Evolutionary conservation across 2,113 vertebrate genomes (phyloP), one percentile per base, ranked within the genome.

Genomic region (Sisor rabdophorus): DNA sequence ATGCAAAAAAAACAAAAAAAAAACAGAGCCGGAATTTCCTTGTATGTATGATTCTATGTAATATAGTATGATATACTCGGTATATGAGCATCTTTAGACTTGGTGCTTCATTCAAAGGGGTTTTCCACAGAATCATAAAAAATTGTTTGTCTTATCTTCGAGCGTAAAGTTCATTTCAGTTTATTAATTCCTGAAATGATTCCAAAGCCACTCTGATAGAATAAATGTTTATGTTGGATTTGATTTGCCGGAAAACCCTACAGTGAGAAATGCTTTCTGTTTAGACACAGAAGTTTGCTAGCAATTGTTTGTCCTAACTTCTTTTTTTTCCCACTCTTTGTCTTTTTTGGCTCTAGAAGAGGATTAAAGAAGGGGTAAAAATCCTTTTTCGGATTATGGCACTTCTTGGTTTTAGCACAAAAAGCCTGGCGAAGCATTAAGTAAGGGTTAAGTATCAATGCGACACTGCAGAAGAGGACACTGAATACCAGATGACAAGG

Each of bases 371-470:
- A 88, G 89, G 86, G 69, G 11, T 24, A 81, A 86, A 67, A 80
- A 76, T 82, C 78, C 77, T 82, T 50, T 79, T 80, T 83, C 68
- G 78, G 85, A 86, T 85, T 90, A 89, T 87, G 91, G 89, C 89
- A 88, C 83, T 85, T 84, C 75, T 82, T 84, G 84, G 91, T 30
- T 63, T 26, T 10, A 6, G 17, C 1, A 59, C 89, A 91, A 93
- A 90, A 91, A 89, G 90, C 91, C 89, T 90, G 87, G 87, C 91
- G 92, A 87, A 91, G 93, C 86, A 79, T 80, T 58, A 79, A 85
- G 87, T 81, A 79, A 11, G 87, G 92, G 93, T 95, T 91, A 93
- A 94, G 93, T 91, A 87, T 92, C 90, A 86, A 88, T 89, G 90
- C 90, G 91, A 84, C 87, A 81, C 79, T 84, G 76, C 76, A 79